Evolutionary conservation across 2,888 invertebrate genomes (phyloP), one percentile per base, ranked within the genome.

Genomic region (Ptychoptera albimana): DNA sequence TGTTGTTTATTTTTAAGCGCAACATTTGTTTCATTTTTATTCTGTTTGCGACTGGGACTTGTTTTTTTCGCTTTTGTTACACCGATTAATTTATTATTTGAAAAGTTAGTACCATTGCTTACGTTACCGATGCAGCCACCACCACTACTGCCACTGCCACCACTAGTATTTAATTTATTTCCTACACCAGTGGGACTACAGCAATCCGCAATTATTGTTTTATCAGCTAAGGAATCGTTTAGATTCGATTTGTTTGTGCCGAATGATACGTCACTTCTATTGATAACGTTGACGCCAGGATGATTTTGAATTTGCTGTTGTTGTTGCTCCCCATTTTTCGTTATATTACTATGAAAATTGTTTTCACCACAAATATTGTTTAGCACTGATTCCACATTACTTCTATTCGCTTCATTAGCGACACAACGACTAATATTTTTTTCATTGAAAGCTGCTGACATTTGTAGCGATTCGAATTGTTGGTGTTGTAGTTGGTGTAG

Each of bases 1-100:
- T 78, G 75, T 59, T 81, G 83, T 55, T 80, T 82, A 45, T 75
- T 57, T 13, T 68, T 67, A 23, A 23, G 23, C 23, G 23, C 23
- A 53, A 66, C 64, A 52, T 68, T 64, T 51, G 73, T 72, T 47
- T 74, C 73, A 51, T 71, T 71, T 51, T 71, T 71, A 34, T 49
- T 51, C 50, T 53, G 60, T 55, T 71, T 70, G 15, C 69, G 69
- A 39, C 53, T 57, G 34, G 46, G 42, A 29, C 36, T 37, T 36
- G 42, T 41, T 32, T 48, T 48, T 45, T 46, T 45, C 16, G 16
- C 14, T 36, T 38, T 47, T 14, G 42, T 46, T 23, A 45, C 31
- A 37, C 15, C 13, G 37, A 37, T 13, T 37, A n/a, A 7, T 32
- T 32, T 32, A 32, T n/a, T 32, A 23, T 35, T 42, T 35, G 11